A percentile compares a stretch with the other conserved stretches of the same genome.
Conservation (phyloP, 2,113 vertebrate species). For the Hiodon tergisus region DNA sequence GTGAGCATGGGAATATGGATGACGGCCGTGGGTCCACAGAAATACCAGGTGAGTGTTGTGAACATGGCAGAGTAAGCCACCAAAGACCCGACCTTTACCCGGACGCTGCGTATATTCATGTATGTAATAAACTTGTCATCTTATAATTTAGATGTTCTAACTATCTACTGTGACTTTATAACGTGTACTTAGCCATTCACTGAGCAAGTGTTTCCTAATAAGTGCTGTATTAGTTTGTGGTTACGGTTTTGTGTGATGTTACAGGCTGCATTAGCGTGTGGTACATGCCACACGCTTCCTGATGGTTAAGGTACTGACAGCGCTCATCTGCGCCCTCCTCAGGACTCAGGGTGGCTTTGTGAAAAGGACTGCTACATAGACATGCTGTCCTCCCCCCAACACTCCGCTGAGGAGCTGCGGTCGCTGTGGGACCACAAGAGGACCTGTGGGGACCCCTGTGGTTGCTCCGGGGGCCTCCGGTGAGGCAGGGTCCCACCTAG, state of each 20-base stretch:
- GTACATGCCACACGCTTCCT: too few species aligned
- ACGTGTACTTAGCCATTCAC: too few species aligned
- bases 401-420: constrained; percentile 73
- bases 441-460: constrained; percentile 80
- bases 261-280: too few species aligned
- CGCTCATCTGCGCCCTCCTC: constrained; percentile 12
- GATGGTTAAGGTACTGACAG: not conserved
- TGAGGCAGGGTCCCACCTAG: not conserved
- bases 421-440: constrained; percentile 78
- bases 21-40: constrained; percentile 86
- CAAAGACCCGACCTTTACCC: not conserved
- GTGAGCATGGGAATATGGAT: constrained; percentile 99
- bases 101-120: not conserved
- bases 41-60: constrained; percentile 73
- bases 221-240: too few species aligned
- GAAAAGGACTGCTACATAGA: constrained; percentile 85
- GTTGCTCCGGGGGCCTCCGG: constrained; percentile 59
- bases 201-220: too few species aligned
- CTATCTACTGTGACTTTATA: too few species aligned
- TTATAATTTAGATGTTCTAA: too few species aligned
- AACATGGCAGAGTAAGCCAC: not conserved
- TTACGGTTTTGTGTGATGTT: too few species aligned
- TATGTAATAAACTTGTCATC: not conserved
- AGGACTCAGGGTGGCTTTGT: constrained; percentile 91
- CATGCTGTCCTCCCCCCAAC: constrained; percentile 93